Conservation (phyloP, 2,113 vertebrate genomes). For the Phaetusa simplex region DNA sequence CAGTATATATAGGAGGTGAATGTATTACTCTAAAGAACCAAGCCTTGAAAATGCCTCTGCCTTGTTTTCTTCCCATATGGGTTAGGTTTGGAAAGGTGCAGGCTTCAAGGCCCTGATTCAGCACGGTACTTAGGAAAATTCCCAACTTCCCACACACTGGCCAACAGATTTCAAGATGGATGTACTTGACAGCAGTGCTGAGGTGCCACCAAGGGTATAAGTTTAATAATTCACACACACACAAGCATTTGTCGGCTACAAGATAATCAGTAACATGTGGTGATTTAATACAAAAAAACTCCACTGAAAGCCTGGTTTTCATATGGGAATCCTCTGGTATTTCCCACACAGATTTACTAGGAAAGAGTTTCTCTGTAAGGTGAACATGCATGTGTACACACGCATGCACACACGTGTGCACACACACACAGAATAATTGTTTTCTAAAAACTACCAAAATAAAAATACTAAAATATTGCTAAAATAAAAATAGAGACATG, state of each 20-base stretch:
- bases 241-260: neutral
- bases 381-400: neutral
- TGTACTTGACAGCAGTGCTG: neutral
- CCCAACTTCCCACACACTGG: neutral
- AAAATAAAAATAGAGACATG: neutral
- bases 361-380: neutral
- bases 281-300: neutral
- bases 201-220: neutral
- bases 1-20: neutral
- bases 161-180: neutral
- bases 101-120: neutral
- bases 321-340: neutral
- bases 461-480: neutral
- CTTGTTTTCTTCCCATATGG: neutral
- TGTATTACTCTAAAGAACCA: neutral
- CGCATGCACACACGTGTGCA: accelerated
- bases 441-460: neutral
- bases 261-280: neutral
- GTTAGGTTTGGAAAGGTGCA: neutral
- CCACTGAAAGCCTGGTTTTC: neutral
- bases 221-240: conserved; percentile 8
- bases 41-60: neutral
- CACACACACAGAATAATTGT: too few relatives aligned
- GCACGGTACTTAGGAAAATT: neutral
- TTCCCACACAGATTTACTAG: neutral